Evolutionary conservation across 2,113 vertebrate species (phyloP), one percentile per base, ranked within the genome.

Genomic region (Hirundichthys speculiger): DNA sequence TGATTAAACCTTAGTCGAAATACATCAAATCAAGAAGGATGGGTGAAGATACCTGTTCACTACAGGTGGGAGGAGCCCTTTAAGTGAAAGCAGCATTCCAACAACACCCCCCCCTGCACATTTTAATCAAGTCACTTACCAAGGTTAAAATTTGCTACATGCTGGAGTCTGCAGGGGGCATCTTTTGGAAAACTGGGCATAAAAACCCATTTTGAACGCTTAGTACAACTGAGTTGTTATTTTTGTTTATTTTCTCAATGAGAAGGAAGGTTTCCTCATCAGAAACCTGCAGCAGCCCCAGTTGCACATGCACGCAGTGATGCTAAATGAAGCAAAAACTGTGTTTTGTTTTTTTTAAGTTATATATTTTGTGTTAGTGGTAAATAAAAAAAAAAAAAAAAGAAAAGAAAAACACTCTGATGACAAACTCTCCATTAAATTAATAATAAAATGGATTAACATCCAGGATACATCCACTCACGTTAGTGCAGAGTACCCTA

Each of bases 351-450:
- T 57, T 69, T 42, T 38, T n/a, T n/a, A n/a, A n/a, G n/a, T n/a
- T n/a, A n/a, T 47, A 27, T 48, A n/a, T 64, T 22, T 25, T 6
- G 71, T 64, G 19, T 57, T 51, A 38, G 24, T 19, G 25, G n/a
- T 45, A 45, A 14, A 14, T n/a, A n/a, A n/a, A n/a, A n/a, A n/a
- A n/a, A 62, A 62, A 75, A 59, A 60, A 49, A 65, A 75, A 64
- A n/a, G n/a, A n/a, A 62, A 62, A 75, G 59, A 60, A 49, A 65
- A 75, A 64, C 49, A 64, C 51, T 55, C 41, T 19, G 18, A 57
- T 70, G 48, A 52, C 39, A 65, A 12, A 64, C 64, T 25, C 53
- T 20, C 41, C 41, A 55, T 55, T 61, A 63, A 60, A 63, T 41
- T 4, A 66, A 61, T 1, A 53, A 40, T 62, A 59, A 62, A 79